A percentile compares a stretch with the other conserved stretches of the same genome.
phyloP scores from a whole-genome alignment of 2,888 invertebrate genomes.

The Meiosimyza decipiens region DNA sequence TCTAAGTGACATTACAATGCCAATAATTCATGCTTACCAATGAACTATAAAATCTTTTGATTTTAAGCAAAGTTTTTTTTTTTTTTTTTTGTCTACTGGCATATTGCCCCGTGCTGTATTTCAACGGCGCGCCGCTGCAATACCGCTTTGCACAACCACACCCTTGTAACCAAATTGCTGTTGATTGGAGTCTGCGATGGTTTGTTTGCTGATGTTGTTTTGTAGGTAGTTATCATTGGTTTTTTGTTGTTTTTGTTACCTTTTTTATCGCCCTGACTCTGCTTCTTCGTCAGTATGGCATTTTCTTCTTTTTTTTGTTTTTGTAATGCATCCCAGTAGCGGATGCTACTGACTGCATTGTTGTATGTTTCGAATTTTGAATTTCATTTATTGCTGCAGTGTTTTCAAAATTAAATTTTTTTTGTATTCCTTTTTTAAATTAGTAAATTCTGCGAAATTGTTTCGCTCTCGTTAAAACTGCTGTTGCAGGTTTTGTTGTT shows the following conservation, averaged over 20 bases:
- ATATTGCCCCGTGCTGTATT: too few relatives aligned
- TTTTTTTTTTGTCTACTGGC: too few relatives aligned
- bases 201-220: not conserved
- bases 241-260: constrained; percentile 5
- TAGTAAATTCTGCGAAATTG: constrained; percentile 25
- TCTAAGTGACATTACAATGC: too few relatives aligned
- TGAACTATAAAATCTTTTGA: too few relatives aligned
- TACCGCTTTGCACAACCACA: too few relatives aligned
- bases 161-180: too few relatives aligned
- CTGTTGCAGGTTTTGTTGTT: constrained; percentile 14
- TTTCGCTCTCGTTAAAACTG: not conserved
- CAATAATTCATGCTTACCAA: too few relatives aligned
- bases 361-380: not conserved
- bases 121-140: too few relatives aligned
- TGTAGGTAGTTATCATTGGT: not conserved
- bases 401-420: not conserved
- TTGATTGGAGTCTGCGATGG: too few relatives aligned
- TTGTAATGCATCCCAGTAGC: constrained; percentile 10
- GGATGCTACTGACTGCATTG: constrained; percentile 13
- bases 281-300: not conserved
- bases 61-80: too few relatives aligned
- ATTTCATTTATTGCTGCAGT: not conserved
- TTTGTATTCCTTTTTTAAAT: constrained; percentile 16
- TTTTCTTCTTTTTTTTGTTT: not conserved
- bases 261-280: not conserved